Conservation (phyloP, 2,797 vertebrate species). For the Bovichtus variegatus region DNA sequence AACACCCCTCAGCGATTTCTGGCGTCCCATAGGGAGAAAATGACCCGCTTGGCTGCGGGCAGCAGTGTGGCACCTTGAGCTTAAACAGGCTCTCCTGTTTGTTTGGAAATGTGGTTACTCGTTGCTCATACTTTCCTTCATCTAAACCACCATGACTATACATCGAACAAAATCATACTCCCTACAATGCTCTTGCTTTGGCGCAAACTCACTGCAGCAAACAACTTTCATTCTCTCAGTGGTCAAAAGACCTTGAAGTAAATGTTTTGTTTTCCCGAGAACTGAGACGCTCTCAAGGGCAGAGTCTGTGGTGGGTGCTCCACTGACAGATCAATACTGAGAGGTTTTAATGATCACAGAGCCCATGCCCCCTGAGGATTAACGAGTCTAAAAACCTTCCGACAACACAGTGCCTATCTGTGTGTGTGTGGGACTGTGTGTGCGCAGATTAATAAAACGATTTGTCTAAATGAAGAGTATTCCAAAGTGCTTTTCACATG, state of each 20-base stretch:
- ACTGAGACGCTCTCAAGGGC: conserved; percentile 23
- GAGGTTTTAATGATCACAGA: conserved; percentile 56
- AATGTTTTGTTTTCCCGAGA: conserved; percentile 19
- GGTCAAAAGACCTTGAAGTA: not conserved
- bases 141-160: conserved; percentile 47
- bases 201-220: not conserved
- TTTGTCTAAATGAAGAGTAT: conserved; percentile 57
- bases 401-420: conserved; percentile 25
- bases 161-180: conserved; percentile 17
- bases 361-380: conserved; percentile 52
- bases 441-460: conserved; percentile 43
- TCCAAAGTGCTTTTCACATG: conserved; percentile 53
- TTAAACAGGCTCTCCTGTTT: conserved; percentile 62
- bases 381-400: conserved; percentile 58
- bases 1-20: conserved; percentile 14
- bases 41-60: conserved; percentile 57
- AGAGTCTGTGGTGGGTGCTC: conserved; percentile 22
- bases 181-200: not conserved
- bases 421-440: not conserved
- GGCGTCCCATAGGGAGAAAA: conserved; percentile 50
- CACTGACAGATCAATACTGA: conserved; percentile 58
- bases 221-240: conserved; percentile 6
- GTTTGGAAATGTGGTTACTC: conserved; percentile 66
- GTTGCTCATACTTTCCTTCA: conserved; percentile 70
- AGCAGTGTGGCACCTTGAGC: conserved; percentile 67